These are phyloP conservation scores for Meteorus sp. DNA, from an alignment of 1,140 invertebrate genomes.

Conservation along the genomic window DNA sequence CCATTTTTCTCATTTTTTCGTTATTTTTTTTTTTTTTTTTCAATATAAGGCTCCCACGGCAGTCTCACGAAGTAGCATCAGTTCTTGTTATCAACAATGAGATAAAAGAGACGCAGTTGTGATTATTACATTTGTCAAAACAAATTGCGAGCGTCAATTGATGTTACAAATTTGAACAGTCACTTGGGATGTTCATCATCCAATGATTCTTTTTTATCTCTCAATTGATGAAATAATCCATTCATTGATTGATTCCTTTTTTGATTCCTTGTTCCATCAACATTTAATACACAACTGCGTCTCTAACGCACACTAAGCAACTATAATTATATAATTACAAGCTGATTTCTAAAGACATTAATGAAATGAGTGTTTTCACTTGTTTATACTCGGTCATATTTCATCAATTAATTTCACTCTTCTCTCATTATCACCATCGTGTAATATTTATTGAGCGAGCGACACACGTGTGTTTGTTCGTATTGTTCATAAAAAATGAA, in stretches of 20 bases:
- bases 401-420: background rate
- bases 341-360: no score
- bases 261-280: no score
- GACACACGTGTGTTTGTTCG: no score
- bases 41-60: slow-evolving; percentile 43
- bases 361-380: no score
- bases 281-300: no score
- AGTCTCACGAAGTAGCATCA: slow-evolving; percentile 47
- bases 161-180: background rate
- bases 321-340: background rate
- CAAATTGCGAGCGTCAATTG: background rate
- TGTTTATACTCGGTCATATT: no score
- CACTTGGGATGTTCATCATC: no score
- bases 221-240: background rate
- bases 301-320: background rate
- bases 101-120: slow-evolving; percentile 11
- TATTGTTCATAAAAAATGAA: no score
- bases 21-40: slow-evolving; percentile 29
- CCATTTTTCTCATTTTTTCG: slow-evolving; percentile 17
- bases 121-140: no score
- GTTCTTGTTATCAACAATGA: slow-evolving; percentile 37
- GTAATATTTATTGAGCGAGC: no score
- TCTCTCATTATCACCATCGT: background rate
- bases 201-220: no score
- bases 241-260: background rate